Conservation (phyloP, 2,113 vertebrate genomes). For the Sinosuthora webbiana region DNA sequence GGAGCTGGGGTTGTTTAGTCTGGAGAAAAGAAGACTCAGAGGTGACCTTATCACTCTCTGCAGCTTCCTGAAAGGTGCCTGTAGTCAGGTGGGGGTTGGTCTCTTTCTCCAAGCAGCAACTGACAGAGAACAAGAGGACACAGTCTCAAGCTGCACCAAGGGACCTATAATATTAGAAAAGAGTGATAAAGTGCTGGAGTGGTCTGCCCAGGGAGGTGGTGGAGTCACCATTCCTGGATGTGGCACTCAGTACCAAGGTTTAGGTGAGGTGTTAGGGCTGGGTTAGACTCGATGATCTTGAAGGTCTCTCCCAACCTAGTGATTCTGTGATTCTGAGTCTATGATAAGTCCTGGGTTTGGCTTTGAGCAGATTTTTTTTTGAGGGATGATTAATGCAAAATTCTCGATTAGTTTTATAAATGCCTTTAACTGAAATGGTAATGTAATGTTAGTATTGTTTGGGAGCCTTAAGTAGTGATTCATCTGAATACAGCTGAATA, state of each 20-base stretch:
- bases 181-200: not conserved
- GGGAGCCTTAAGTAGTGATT: not conserved
- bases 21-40: not conserved
- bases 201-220: fast-evolving
- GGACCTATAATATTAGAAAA: not conserved
- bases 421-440: not conserved
- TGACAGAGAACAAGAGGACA: not conserved
- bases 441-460: not conserved
- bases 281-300: not conserved
- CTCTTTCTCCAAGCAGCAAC: not conserved
- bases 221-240: not conserved
- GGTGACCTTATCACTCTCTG: not conserved
- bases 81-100: not conserved
- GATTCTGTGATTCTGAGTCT: not conserved
- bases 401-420: not conserved
- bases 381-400: not conserved
- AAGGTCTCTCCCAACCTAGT: not conserved
- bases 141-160: fast-evolving
- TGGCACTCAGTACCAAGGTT: not conserved
- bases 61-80: not conserved
- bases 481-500: not conserved
- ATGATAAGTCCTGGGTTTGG: not conserved
- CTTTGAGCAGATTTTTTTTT: not conserved
- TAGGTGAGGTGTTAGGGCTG: not conserved
- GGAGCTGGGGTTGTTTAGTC: not conserved